Base-by-base conservation (phyloP, 2,888 invertebrate genomes). In the Drosophila kokeensis region DNA sequence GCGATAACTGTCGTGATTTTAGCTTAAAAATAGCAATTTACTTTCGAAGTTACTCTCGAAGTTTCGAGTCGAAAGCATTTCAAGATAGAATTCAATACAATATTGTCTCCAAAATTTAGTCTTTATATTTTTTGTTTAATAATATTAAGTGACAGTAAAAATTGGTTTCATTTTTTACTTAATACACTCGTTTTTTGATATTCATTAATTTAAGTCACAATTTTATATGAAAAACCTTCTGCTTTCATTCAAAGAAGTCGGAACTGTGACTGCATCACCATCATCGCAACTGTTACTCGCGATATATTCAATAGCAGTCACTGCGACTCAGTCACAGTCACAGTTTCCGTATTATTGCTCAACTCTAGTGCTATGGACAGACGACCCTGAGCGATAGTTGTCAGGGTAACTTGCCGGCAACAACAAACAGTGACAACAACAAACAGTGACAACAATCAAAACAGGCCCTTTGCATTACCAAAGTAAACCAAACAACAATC, bases 351-450 rank as follows among this genome's bases (percentile, higher is more conserved):
- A 15, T 15, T 21, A 30, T 42, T 57, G 57, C 40, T 57, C 57
- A 42, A 4, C 30, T 42, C 57, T 42, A 7, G 45, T 10, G 15
- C n/a, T 8, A 1, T 7, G 18, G 4, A 40, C 10, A 27, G 18
- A 24, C 5, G 64, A 15, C 65, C 50, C 65, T 63, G 61, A 13
- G 34, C 52, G 49, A 60, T 72, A 55, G 83, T 80, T 83, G 86
- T 73, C 82, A 88, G 53, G 76, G 67, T 11, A 32, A 76, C 63
- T 68, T 63, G 66, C 45, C 55, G 29, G 30, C 66, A 81, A 74
- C 71, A 49, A 52, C 10, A 66, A 61, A 62, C 30, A 54, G 24
- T 45, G n/a, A 73, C 66, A 81, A 74, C 71, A 49, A 52, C 10
- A 66, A 61, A 62, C 30, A 54, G 24, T 49, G 34, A 62, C 61